Evolutionary conservation across 2,797 vertebrate species (phyloP).

Genomic region (Pogoniulus pusillus): DNA sequence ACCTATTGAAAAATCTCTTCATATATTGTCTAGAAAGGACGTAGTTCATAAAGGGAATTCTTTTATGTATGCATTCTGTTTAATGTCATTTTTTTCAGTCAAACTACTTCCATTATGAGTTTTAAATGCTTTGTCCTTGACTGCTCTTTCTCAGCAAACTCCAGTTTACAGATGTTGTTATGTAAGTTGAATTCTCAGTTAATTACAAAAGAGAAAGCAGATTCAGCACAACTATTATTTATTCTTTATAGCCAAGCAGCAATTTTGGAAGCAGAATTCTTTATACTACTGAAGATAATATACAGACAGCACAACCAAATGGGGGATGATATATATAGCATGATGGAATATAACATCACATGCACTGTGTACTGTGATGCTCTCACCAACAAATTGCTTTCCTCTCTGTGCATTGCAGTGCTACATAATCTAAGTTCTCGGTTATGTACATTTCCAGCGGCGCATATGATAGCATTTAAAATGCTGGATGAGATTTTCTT

Average conservation of each 20-base stretch:
- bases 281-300: neutral
- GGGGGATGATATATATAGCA: neutral
- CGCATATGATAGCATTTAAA: neutral
- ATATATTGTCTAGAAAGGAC: neutral
- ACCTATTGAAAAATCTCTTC: neutral
- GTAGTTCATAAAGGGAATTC: neutral
- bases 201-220: neutral
- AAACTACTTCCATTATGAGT: neutral
- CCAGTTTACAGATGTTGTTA: neutral
- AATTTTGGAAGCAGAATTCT: neutral
- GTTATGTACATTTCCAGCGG: neutral
- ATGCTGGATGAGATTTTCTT: neutral
- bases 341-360: neutral
- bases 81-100: neutral
- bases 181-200: neutral
- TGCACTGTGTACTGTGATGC: neutral
- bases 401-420: neutral
- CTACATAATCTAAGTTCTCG: neutral
- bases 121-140: neutral
- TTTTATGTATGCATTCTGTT: neutral
- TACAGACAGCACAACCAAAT: neutral
- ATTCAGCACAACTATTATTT: neutral
- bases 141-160: neutral
- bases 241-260: neutral
- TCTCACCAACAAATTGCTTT: neutral